Base-by-base conservation (phyloP, 2,888 invertebrate species). In the Caradrina kadenii region DNA sequence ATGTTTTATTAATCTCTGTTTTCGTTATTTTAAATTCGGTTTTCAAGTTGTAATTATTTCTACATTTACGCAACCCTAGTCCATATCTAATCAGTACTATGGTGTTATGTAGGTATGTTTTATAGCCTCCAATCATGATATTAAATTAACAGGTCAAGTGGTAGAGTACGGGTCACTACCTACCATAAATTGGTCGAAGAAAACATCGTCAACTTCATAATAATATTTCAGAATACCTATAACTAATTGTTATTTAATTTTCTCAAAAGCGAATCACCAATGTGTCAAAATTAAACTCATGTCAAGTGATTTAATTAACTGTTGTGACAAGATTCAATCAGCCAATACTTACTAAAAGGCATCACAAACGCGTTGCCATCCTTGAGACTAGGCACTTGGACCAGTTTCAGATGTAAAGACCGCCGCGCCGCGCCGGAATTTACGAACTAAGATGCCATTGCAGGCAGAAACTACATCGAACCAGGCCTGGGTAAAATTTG, bases 141-240 rank as follows among this genome's bases (percentile, higher is more conserved):
- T 5, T 45, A 64, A 53, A 73, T n/a, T 45, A 63, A 26, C 26
- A 65, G 69, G 69, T 70, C 69, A 70, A 70, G 53, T 73, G 65
- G 53, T 73, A 22, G 19, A 17, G 53, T 53, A 15, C 22, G 22
- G 64, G 73, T 73, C 69, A 64, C 17, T 26, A 52, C 3, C 45
- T 64, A 64, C 35, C 22, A 45, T 73, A 39, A 39, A 69, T 69
- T 61, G 19, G 35, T 63, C 19, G 31, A 63, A 13, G 7, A 73
- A 68, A 63, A 73, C n/a, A 67, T 68, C n/a, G 15, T 31, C 31
- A 2, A 22, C n/a, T 35, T 2, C 19, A 7, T 19, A 39, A 21
- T 26, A 45, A 21, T 21, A 31, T 21, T 42, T 21, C n/a, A 31
- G 52, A 69, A 42, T 52, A 21, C 6, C 1, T 21, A 45, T 45